Base-by-base conservation (phyloP, 2,888 invertebrate species). In the Microctonus hyperodae region DNA sequence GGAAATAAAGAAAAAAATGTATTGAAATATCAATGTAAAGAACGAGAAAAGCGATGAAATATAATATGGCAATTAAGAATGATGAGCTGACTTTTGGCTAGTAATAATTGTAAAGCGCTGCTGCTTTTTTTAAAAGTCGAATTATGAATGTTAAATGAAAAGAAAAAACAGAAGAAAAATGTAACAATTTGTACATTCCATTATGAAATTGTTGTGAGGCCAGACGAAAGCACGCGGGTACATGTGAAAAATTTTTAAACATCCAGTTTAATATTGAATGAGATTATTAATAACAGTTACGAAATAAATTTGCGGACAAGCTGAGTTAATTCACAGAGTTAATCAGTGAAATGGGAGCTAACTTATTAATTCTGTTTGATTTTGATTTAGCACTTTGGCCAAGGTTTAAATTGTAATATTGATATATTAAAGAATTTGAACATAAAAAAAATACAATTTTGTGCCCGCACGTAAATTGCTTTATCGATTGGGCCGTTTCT, bases 161-260 rank as follows among this genome's bases (percentile, higher is more conserved):
- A 68, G 65, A 69, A 72, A 20, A 20, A n/a, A 67, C 72, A 73
- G 69, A 69, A 73, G 88, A 83, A 85, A 85, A 88, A 69, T 68
- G 67, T 65, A 66, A 89, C 88, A 88, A 90, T 90, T 90, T 91
- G 90, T 91, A 91, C 91, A 91, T 91, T 91, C 91, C 91, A 90
- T 90, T 88, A 88, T 89, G 88, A 85, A 87, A 89, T 89, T 87
- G 87, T 88, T 88, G 76, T 64, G 60, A 75, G 75, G 75, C 72
- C 72, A 70, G 72, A 76, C 74, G 74, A 76, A n/a, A 16, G 9
- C 16, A 16, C 16, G 77, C 74, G 72, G 74, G 73, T 62, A 70
- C 50, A 51, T n/a, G 55, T 40, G 44, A 9, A 16, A 44, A 16
- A 16, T 16, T 16, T 7, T 9, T 16, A 20, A 44, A 20, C 16